Evolutionary conservation across 2,888 invertebrate species (phyloP), one percentile per base, ranked within the genome.

Genomic region (Silvanus unidentatus): DNA sequence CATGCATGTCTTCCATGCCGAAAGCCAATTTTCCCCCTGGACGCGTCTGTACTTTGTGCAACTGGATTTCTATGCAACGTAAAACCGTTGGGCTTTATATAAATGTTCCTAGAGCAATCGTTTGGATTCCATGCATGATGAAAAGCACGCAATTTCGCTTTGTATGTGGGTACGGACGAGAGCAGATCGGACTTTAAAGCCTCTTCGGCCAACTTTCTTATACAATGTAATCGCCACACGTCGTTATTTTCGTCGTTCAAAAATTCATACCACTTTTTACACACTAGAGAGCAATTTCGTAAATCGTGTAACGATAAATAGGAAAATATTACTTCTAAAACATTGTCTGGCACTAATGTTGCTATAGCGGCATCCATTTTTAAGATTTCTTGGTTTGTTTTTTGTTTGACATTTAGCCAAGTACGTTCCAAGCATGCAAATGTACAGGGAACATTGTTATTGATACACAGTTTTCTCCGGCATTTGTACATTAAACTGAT

Each of bases 61-160:
- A 99, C 93, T 38, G 98, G 98, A 74, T 97, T 96, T 66, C 98
- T 83, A 76, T 98, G 98, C 61, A 98, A 76, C 13, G 98, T 98
- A 70, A 98, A 98, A 53, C 95, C 96, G 75, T 95, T 96, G 16
- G 91, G 86, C 75, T 95, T 96, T 43, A 98, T 88, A 71, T 91
- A 97, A 68, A 97, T 89, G 75, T 99, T 96, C 67, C 93, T 82
- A 40, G 97, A 98, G 70, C 96, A 95, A 71, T 99, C 98, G 69
- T 88, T 86, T 8, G 95, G 91, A 73, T 94, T 98, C 98, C 98
- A 99, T 0, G 97, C 89, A 73, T 95, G 91, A 68, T 86, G 86
- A 72, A 86, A 94, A 10, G 98, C 96, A 62, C 92, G 79, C 53
- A 98, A 76, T 76, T 97, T 97, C 15, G 92, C 85, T 77, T 94